phyloP scores from a whole-genome alignment of 2,888 invertebrate species.

The Chaetogeoica ovagalla region DNA sequence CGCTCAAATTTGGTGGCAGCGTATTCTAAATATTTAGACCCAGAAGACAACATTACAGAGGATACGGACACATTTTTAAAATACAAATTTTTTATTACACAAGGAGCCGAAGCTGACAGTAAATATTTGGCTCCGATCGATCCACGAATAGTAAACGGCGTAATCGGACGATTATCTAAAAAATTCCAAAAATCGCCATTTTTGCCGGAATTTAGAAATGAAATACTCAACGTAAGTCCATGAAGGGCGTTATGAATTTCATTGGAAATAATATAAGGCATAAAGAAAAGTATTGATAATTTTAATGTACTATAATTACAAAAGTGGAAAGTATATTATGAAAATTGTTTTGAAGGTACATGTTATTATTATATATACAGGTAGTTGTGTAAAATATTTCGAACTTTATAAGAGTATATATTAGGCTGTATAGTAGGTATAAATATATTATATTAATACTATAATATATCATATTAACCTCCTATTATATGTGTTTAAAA shows the following conservation, averaged over 20 bases:
- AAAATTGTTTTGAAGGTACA: no score
- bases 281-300: not conserved
- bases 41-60: not conserved
- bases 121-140: constrained; percentile 40
- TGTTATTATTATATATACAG: no score
- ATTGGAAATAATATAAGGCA: not conserved
- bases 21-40: constrained; percentile 26
- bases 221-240: constrained; percentile 46
- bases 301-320: no score
- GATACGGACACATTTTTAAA: constrained; percentile 32
- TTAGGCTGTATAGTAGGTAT: no score
- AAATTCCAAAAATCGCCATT: constrained; percentile 46
- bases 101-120: constrained; percentile 41
- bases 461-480: no score
- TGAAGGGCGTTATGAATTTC: not conserved
- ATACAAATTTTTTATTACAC: constrained; percentile 46
- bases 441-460: no score
- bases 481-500: no score
- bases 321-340: no score
- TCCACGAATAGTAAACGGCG: constrained; percentile 36
- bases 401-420: no score
- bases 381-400: no score
- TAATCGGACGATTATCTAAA: constrained; percentile 21
- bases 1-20: constrained; percentile 36
- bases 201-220: constrained; percentile 39